Base-by-base conservation (phyloP, 2,888 invertebrate genomes). In the Tricholauxania praeusta region DNA sequence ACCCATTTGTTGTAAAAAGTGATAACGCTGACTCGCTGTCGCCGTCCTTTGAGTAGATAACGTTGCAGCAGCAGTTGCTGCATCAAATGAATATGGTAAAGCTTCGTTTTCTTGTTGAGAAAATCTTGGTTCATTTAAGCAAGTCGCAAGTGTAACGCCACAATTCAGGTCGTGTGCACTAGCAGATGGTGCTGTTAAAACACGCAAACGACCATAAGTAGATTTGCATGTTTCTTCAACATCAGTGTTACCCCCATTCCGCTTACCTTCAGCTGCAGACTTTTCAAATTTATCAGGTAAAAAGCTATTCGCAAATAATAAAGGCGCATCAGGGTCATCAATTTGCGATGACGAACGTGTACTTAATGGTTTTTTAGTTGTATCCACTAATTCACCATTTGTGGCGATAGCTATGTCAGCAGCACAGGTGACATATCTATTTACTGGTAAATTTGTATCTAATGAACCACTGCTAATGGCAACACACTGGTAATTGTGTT, bases 201-300 rank as follows among this genome's bases (percentile, higher is more conserved):
- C 94, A 8, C 94, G 90, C 57, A 94, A 87, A 0, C 94, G 89
- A 0, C 93, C 94, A 80, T 94, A 89, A 0, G 93, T 93, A 10
- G 93, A 92, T 0, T 93, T 78, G 86, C 88, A 60, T 76, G 79
- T 53, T 78, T 39, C 39, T 10, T 39, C 39, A 10, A 7, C 75
- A 0, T 59, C 64, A 12, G 10, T 64, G 8, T 67, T 64, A 6
- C 59, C 64, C 69, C 71, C 67, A 51, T 67, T 70, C n/a, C 70
- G 57, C 63, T 72, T 75, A 59, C 51, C 72, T 7, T 70, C 74
- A 52, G 59, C 62, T 15, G 52, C 60, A 65, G 63, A 15, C n/a
- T 69, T 77, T 63, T 72, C 74, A 73, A 47, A 53, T 71, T 70
- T 76, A 74, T 47, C 57, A 15, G 71, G 74, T 48, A 69, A 22